Percentiles rank a stretch among this genome's conserved stretches.
phyloP scores from a whole-genome alignment of 2,113 vertebrate species.

The Henicopernis longicauda region DNA sequence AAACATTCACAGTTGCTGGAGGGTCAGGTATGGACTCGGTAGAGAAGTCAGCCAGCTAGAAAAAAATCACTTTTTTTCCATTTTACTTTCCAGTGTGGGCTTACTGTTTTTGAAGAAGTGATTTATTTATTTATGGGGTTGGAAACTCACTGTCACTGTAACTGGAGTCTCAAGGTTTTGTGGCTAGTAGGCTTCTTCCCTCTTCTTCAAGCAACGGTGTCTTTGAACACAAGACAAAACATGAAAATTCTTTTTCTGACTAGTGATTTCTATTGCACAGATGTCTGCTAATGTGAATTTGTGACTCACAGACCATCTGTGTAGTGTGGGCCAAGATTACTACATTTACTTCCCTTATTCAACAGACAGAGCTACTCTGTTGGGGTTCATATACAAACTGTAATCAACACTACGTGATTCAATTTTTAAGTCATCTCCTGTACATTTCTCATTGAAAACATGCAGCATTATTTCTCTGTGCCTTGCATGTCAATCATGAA shows the following conservation, averaged over 20 bases:
- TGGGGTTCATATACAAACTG: slow-evolving; percentile 45
- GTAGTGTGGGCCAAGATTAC: slow-evolving; percentile 26
- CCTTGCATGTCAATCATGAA: slow-evolving; percentile 14
- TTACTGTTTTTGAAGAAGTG: not conserved
- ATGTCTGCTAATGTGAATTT: slow-evolving; percentile 33
- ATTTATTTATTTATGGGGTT: not conserved
- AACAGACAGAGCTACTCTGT: slow-evolving; percentile 11
- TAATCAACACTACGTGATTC: slow-evolving; percentile 43
- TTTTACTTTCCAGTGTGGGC: not conserved
- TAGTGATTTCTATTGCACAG: not conserved
- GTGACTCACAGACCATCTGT: slow-evolving; percentile 54
- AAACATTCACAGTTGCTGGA: not conserved
- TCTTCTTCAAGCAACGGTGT: not conserved
- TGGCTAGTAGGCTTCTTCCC: not conserved
- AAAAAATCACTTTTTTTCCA: not conserved
- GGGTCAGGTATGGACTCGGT: not conserved
- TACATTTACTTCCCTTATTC: slow-evolving; percentile 34
- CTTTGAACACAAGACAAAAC: not conserved
- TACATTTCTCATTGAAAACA: not conserved
- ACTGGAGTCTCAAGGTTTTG: not conserved
- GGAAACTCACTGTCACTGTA: not conserved
- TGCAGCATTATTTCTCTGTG: not conserved
- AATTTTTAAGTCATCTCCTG: slow-evolving; percentile 19
- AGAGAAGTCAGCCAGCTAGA: not conserved
- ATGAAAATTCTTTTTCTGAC: not conserved